phyloP scores from a whole-genome alignment of 2,797 vertebrate genomes.

The Pseudochirops corinnae region DNA sequence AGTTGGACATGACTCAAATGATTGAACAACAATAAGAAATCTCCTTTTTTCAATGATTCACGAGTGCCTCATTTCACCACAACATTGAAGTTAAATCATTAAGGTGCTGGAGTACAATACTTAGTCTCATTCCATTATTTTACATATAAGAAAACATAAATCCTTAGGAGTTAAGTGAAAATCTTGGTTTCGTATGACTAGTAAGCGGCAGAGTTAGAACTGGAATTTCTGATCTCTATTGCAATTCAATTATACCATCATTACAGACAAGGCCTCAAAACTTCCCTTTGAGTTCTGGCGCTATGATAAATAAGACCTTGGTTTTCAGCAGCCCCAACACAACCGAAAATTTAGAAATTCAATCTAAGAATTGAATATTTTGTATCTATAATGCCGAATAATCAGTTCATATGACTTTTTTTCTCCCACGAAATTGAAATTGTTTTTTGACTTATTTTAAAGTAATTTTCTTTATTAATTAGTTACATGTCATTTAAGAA shows the following conservation, averaged over 20 bases:
- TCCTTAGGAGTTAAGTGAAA: conserved; percentile 2
- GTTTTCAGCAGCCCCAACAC: background rate
- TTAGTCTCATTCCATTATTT: too few species aligned
- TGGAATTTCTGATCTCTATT: background rate
- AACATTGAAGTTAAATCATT: too few species aligned
- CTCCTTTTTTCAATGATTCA: too few species aligned
- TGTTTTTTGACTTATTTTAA: background rate
- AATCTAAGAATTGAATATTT: background rate
- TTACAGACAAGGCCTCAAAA: background rate
- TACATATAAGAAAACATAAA: background rate
- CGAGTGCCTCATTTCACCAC: too few species aligned
- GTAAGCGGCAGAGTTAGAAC: too few species aligned
- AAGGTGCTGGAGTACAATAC: too few species aligned
- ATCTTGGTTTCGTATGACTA: background rate
- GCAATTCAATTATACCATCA: background rate
- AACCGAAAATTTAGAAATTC: background rate
- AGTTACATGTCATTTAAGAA: background rate
- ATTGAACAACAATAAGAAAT: too few species aligned
- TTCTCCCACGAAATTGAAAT: background rate
- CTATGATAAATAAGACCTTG: background rate
- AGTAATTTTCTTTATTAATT: background rate
- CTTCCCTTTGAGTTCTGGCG: background rate
- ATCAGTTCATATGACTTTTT: background rate
- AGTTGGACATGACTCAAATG: too few species aligned
- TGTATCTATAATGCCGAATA: background rate